These are phyloP conservation scores for Geophilus truncorum DNA, from an alignment of 2,888 invertebrate species.

Conservation along the genomic window DNA sequence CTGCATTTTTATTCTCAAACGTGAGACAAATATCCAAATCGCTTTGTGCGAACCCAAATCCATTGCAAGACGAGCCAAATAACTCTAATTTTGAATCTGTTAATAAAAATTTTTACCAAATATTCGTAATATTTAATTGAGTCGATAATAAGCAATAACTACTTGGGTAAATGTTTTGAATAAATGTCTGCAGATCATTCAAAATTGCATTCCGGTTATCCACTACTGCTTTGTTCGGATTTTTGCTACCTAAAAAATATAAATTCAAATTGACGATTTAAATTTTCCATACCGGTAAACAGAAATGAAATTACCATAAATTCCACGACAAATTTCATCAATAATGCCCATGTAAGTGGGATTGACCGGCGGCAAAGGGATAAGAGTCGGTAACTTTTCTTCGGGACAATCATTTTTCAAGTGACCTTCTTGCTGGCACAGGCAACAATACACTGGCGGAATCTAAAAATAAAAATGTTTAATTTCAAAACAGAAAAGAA, in stretches of 20 bases:
- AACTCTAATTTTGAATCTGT: conserved; percentile 50
- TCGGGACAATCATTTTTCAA: conserved; percentile 52
- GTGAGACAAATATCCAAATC: conserved; percentile 59
- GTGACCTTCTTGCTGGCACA: conserved; percentile 54
- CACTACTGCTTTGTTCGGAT: conserved; percentile 36
- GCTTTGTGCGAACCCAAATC: conserved; percentile 56
- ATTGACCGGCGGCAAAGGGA: conserved; percentile 48
- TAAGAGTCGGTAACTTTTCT: conserved; percentile 50
- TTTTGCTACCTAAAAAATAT: not conserved
- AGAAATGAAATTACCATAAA: conserved; percentile 46
- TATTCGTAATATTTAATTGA: too few relatives aligned
- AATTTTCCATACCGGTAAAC: too few relatives aligned
- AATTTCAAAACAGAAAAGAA: conserved; percentile 9
- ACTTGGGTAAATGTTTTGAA: conserved; percentile 42
- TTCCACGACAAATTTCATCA: conserved; percentile 45
- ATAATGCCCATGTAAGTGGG: conserved; percentile 44
- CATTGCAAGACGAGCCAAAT: conserved; percentile 59
- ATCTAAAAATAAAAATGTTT: conserved; percentile 33
- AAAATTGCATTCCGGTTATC: conserved; percentile 44
- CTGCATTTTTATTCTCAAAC: conserved; percentile 48
- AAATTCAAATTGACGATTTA: too few relatives aligned
- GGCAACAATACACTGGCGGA: conserved; percentile 49
- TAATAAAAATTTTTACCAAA: conserved; percentile 30
- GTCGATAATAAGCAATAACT: too few relatives aligned
- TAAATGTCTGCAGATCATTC: conserved; percentile 46